Percentiles rank a stretch among this genome's conserved stretches.
These are phyloP conservation scores for Coptodon bakossiorum DNA, from an alignment of 2,113 vertebrate genomes.

Conservation along the genomic window DNA sequence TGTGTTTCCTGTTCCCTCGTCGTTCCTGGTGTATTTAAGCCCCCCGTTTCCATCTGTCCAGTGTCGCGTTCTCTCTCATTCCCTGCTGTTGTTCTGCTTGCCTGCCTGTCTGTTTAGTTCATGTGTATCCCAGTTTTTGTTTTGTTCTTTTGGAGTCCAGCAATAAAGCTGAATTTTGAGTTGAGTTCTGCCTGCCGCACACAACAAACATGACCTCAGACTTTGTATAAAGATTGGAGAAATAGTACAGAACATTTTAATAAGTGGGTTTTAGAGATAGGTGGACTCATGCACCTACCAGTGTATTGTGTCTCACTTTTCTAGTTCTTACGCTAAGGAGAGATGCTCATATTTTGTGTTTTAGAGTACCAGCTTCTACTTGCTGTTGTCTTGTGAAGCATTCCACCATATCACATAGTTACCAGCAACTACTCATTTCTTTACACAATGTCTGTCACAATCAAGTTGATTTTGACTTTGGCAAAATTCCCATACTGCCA, in stretches of 20 bases:
- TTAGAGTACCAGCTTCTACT: neutral
- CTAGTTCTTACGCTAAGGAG: neutral
- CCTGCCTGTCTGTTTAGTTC: neutral
- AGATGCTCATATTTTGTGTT: neutral
- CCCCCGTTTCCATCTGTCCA: neutral
- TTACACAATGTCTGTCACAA: neutral
- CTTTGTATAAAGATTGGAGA: neutral
- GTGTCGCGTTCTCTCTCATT: neutral
- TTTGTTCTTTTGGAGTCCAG: neutral
- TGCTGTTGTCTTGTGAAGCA: neutral
- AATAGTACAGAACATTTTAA: neutral
- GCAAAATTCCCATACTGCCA: neutral
- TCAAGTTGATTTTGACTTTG: neutral
- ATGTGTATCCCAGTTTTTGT: neutral
- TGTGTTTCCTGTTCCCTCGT: rapidly evolving
- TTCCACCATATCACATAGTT: neutral
- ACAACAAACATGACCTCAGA: neutral
- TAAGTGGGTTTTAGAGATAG: neutral
- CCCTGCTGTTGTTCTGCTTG: neutral
- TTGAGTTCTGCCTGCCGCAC: rapidly evolving
- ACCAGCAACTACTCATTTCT: neutral
- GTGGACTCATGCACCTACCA: neutral
- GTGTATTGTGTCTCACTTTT: neutral
- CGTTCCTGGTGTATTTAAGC: neutral
- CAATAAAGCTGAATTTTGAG: neutral